A percentile compares a stretch with the other conserved stretches of the same genome.
These are phyloP conservation scores for Antheraea yamamai DNA, from an alignment of 2,888 invertebrate genomes.

Conservation along the genomic window DNA sequence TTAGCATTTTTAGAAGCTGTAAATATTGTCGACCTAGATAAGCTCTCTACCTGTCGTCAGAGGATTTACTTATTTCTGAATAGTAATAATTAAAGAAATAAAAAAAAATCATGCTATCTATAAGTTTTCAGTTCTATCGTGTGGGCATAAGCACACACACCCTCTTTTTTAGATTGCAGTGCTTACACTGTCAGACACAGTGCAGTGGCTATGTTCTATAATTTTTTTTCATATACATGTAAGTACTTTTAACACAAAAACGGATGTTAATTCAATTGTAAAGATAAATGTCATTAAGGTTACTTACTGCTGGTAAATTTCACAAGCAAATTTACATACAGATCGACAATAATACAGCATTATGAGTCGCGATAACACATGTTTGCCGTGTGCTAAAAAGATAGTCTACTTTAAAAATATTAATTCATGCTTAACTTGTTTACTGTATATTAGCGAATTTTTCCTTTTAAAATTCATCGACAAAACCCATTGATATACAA, in stretches of 20 bases:
- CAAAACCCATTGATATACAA: neutral
- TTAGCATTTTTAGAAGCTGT: too few species aligned
- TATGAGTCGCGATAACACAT: slow-evolving; percentile 12
- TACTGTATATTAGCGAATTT: neutral
- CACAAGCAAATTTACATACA: neutral
- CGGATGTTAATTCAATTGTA: neutral
- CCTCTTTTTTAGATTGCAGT: too few species aligned
- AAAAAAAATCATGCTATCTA: neutral
- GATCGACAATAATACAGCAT: neutral
- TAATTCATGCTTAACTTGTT: neutral
- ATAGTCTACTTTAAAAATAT: slow-evolving; percentile 22
- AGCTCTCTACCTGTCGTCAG: too few species aligned
- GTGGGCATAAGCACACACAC: too few species aligned
- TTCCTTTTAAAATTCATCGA: neutral
- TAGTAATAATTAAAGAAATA: too few species aligned
- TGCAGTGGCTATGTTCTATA: too few species aligned
- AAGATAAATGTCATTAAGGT: neutral
- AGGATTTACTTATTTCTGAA: too few species aligned
- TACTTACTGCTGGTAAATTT: neutral
- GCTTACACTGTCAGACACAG: too few species aligned
- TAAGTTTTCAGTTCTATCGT: too few species aligned
- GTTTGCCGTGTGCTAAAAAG: slow-evolving; percentile 37
- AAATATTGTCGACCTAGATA: too few species aligned
- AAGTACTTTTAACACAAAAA: neutral
- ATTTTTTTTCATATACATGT: too few species aligned